Percentiles rank a stretch among this genome's conserved stretches.
Conservation (phyloP, 2,888 invertebrate species). For the Drosophila suboccidentalis region DNA sequence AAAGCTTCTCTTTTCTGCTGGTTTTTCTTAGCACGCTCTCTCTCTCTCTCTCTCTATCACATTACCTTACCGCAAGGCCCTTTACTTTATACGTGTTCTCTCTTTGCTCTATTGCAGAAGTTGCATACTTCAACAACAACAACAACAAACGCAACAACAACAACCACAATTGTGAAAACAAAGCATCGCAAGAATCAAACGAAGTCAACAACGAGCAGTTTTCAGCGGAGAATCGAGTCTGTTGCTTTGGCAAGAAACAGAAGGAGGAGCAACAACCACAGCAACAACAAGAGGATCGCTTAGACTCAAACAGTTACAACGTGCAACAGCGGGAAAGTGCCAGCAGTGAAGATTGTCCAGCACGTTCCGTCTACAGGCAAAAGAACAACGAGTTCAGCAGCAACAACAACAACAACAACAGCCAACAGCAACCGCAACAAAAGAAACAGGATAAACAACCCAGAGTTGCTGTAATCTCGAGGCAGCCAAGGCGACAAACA, state of each 20-base stretch:
- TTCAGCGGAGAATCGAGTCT: constrained; percentile 37
- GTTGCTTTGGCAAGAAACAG: constrained; percentile 57
- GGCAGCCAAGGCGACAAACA: constrained; percentile 54
- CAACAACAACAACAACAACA: constrained; percentile 35
- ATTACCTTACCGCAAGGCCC: constrained; percentile 61
- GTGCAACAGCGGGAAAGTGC: constrained; percentile 61
- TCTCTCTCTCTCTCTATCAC: not conserved
- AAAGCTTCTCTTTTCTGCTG: not conserved
- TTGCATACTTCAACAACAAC: constrained; percentile 84
- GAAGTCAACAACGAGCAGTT: constrained; percentile 23
- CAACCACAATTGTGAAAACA: constrained; percentile 31
- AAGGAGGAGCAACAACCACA: constrained; percentile 10
- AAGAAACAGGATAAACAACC: constrained; percentile 4
- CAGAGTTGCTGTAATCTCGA: constrained; percentile 33
- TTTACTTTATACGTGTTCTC: constrained; percentile 75
- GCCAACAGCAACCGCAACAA: not conserved
- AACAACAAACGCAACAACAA: constrained; percentile 58
- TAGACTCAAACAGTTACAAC: constrained; percentile 68
- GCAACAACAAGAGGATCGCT: constrained; percentile 21
- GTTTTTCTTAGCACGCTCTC: not conserved
- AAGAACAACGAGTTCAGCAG: constrained; percentile 59
- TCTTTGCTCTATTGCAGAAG: constrained; percentile 84
- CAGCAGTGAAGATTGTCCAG: constrained; percentile 11
- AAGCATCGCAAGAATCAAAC: constrained; percentile 27
- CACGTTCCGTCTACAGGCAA: constrained; percentile 46